phyloP scores from a whole-genome alignment of 2,888 invertebrate genomes.

The Chrysolina americana region DNA sequence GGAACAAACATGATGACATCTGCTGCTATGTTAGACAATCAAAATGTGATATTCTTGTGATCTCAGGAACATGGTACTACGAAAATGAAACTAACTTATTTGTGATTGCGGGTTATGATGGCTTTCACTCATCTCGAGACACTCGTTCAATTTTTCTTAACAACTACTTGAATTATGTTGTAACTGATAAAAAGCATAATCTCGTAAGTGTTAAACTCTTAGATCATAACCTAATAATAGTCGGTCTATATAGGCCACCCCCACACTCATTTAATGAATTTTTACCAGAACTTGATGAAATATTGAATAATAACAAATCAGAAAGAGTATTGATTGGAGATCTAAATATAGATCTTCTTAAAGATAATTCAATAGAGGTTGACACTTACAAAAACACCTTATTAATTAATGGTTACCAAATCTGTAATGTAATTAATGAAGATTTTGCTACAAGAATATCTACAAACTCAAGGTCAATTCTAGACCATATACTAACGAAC shows the following conservation, averaged over 20 bases:
- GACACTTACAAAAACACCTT: slow-evolving; percentile 1
- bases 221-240: too few species aligned
- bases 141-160: slow-evolving; percentile 26
- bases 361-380: too few species aligned
- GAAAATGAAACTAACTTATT: slow-evolving; percentile 21
- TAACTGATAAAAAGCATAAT: too few species aligned
- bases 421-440: slow-evolving; percentile 10
- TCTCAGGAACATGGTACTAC: slow-evolving; percentile 27
- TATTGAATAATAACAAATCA: too few species aligned
- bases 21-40: slow-evolving; percentile 26
- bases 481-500: slow-evolving; percentile 21
- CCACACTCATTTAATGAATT: too few species aligned
- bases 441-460: slow-evolving; percentile 14
- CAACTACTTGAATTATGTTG: slow-evolving; percentile 23
- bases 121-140: slow-evolving; percentile 27
- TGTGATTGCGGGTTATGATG: slow-evolving; percentile 28
- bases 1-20: too few species aligned
- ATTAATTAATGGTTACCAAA: too few species aligned
- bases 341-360: too few species aligned
- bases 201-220: too few species aligned
- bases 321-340: too few species aligned
- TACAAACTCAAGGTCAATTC: slow-evolving; percentile 5
- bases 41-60: slow-evolving; percentile 24
- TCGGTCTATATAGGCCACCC: too few species aligned
- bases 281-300: too few species aligned